Evolutionary conservation across 2,113 vertebrate genomes (phyloP).

Genomic region (Salvelinus fontinalis): DNA sequence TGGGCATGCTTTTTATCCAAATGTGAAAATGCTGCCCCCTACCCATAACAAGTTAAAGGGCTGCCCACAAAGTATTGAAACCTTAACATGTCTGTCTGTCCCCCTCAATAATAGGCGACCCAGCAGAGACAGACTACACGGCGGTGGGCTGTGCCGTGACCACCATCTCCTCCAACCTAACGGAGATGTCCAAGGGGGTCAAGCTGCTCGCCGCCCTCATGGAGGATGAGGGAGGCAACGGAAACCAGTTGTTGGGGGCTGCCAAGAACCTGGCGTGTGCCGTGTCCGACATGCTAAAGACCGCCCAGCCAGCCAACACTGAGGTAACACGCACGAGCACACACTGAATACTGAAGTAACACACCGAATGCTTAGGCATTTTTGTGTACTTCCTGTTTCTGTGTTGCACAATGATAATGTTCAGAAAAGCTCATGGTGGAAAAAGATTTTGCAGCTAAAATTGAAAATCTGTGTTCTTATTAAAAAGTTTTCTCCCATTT

Average conservation of each 20-base stretch:
- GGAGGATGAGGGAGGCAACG: constrained; percentile 92
- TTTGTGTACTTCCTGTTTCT: too few relatives aligned
- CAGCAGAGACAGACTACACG: constrained; percentile 95
- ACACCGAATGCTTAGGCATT: too few relatives aligned
- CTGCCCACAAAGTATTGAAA: too few relatives aligned
- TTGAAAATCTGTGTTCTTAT: too few relatives aligned
- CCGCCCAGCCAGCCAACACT: constrained; percentile 87
- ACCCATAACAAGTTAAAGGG: too few relatives aligned
- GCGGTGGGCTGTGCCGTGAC: constrained; percentile 96
- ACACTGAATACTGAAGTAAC: background rate
- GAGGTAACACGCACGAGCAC: constrained; percentile 74
- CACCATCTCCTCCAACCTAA: constrained; percentile 97
- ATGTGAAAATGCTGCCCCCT: too few relatives aligned
- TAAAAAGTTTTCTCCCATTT: too few relatives aligned
- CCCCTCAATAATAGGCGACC: constrained; percentile 79
- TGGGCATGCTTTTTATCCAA: too few relatives aligned
- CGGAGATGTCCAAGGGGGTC: constrained; percentile 97
- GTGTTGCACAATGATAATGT: too few relatives aligned
- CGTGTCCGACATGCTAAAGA: constrained; percentile 91
- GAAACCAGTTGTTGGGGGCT: constrained; percentile 89
- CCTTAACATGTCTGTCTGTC: background rate
- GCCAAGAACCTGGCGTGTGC: constrained; percentile 91
- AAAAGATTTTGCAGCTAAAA: too few relatives aligned
- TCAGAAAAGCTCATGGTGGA: too few relatives aligned
- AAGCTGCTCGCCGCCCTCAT: constrained; percentile 92